phyloP scores from a whole-genome alignment of 2,797 vertebrate species.

The Simalia tracyae region DNA sequence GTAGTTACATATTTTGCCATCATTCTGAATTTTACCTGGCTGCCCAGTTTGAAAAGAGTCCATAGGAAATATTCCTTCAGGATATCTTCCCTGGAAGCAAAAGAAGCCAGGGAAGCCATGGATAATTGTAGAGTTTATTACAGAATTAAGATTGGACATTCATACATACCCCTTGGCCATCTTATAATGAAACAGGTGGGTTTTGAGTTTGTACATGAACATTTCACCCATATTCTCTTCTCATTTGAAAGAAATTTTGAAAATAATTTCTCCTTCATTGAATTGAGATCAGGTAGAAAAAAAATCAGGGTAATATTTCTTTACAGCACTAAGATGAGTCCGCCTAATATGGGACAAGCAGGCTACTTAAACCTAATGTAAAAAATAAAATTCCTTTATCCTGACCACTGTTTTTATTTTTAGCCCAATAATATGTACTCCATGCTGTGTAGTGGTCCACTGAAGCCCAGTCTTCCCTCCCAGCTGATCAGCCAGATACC shows the following conservation, averaged over 20 bases:
- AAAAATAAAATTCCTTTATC: background rate
- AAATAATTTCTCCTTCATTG: background rate
- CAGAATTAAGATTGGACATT: background rate
- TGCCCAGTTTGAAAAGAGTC: background rate
- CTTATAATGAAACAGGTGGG: background rate
- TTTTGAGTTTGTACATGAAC: background rate
- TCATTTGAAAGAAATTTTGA: background rate
- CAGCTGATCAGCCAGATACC: background rate
- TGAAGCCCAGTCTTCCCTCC: background rate
- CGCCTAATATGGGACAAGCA: background rate
- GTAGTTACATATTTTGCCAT: background rate
- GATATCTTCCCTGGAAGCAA: background rate
- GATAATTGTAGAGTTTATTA: background rate
- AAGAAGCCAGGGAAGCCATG: background rate
- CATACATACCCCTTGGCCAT: background rate
- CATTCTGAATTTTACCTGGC: background rate
- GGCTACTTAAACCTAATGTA: background rate
- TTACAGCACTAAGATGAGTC: background rate
- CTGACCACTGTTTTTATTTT: background rate
- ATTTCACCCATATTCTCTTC: background rate
- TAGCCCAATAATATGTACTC: background rate
- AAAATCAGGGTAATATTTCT: background rate
- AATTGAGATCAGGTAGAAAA: background rate
- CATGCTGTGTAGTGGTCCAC: background rate
- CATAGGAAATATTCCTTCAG: background rate